Evolutionary conservation across 1,140 invertebrate species (phyloP), one percentile per base, ranked within the genome.

Genomic region (Drosophila serrata): DNA sequence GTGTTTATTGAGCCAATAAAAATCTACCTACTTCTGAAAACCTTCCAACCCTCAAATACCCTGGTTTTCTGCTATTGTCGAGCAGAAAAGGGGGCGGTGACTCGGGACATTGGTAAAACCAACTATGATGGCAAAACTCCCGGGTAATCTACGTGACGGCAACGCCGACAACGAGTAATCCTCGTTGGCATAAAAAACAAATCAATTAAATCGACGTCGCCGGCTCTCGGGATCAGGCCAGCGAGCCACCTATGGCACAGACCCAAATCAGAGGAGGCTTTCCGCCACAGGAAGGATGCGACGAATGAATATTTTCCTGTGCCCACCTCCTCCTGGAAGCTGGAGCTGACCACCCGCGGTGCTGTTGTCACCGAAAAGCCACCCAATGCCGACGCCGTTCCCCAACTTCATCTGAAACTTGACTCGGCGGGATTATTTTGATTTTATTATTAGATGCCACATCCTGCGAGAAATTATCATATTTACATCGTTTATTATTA

Each of bases 401-500:
- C 15, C 40, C 15, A 11, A n/a, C 37, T n/a, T 31, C 15, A 6
- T 19, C 45, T 51, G 43, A 56, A 49, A 65, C 72, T 65, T 75
- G 65, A 73, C 59, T 61, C 46, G 68, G 56, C 51, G 70, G 82
- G 91, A 92, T 92, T 92, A 92, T 79, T 91, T 84, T 91, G 91
- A 92, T 92, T 91, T 92, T 92, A 92, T 92, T 92, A 92, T 92
- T 92, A 92, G 91, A 92, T 92, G 80, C 91, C 91, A 92, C 91
- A 92, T 91, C 86, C 91, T 92, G 91, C 75, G 91, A 87, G 82
- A 92, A 92, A 92, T 92, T 92, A 92, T 92, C 91, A 92, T 92
- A 92, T 92, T 92, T 92, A 91, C 90, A 91, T 92, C 91, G 91
- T 92, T 92, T 92, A 92, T 92, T 92, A 92, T 92, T 92, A 92